Conservation (phyloP, 2,113 vertebrate genomes). For the Pachycephala philippinensis region DNA sequence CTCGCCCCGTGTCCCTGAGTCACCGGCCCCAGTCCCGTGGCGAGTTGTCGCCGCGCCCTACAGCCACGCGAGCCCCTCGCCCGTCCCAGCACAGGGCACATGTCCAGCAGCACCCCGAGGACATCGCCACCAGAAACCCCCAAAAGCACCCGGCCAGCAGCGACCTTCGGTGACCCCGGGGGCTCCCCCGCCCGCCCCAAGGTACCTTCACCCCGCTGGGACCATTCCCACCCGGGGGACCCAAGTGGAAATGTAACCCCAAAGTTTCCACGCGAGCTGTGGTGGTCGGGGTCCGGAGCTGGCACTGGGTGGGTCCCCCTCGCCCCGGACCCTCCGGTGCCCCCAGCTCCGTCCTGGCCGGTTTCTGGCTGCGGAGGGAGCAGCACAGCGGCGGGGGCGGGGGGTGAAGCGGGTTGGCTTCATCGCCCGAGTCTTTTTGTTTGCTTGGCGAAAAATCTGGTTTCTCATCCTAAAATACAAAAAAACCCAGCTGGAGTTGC, state of each 20-base stretch:
- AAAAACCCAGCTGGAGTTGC: neutral
- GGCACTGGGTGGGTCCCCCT: neutral
- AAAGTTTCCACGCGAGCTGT: neutral
- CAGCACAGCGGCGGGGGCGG: neutral
- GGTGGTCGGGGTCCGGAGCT: neutral
- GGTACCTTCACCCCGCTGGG: neutral
- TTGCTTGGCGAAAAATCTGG: neutral
- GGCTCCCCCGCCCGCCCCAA: neutral
- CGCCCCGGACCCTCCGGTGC: neutral
- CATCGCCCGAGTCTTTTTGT: neutral
- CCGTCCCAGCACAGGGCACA: fast-evolving
- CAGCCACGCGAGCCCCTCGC: neutral
- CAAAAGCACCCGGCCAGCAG: neutral
- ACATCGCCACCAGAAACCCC: neutral
- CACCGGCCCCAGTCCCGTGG: neutral
- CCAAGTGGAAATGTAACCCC: neutral
- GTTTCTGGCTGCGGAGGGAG: neutral
- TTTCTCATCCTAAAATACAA: neutral
- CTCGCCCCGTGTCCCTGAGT: constrained; percentile 27
- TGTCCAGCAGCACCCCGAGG: neutral
- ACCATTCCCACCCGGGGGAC: neutral
- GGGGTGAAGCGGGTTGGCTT: neutral
- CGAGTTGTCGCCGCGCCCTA: neutral
- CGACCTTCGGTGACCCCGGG: neutral
- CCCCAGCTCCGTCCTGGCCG: neutral